Conservation (phyloP, 2,113 vertebrate genomes). For the Pseudorhombus dupliciocellatus region DNA sequence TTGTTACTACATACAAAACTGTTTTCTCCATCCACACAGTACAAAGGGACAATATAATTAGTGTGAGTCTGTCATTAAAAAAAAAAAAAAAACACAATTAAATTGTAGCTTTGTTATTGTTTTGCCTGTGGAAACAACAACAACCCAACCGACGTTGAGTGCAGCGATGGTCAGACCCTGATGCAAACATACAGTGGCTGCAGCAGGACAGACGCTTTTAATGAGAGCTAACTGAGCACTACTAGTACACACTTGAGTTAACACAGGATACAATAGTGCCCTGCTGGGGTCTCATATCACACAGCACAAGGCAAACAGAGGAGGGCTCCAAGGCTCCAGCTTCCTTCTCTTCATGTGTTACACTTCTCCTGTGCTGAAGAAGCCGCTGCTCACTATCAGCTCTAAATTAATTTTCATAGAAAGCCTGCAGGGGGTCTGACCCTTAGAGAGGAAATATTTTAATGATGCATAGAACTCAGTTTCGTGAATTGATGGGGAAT, state of each 20-base stretch:
- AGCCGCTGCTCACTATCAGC: slow-evolving; percentile 36
- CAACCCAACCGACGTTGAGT: slow-evolving; percentile 6
- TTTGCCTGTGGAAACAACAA: background rate
- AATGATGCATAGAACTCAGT: slow-evolving; percentile 30
- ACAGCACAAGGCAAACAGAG: slow-evolving; percentile 39
- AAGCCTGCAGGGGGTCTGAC: slow-evolving; percentile 28
- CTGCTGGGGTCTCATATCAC: slow-evolving; percentile 63
- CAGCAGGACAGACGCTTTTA: slow-evolving; percentile 23
- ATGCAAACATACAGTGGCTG: slow-evolving; percentile 5
- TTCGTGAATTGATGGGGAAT: slow-evolving; percentile 10
- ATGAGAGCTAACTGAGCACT: slow-evolving; percentile 41
- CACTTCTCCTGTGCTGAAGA: slow-evolving; percentile 31
- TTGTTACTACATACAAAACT: background rate
- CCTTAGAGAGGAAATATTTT: slow-evolving; percentile 18
- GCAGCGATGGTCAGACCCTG: slow-evolving; percentile 9
- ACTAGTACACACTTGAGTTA: slow-evolving; percentile 56
- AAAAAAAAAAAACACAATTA: slow-evolving; percentile 25
- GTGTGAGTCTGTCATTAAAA: background rate
- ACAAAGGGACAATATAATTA: background rate
- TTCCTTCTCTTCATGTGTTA: slow-evolving; percentile 36
- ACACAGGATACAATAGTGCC: slow-evolving; percentile 55
- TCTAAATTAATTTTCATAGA: slow-evolving; percentile 41
- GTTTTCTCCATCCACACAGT: background rate
- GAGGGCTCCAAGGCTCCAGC: slow-evolving; percentile 20
- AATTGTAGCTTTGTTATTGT: slow-evolving; percentile 13